A percentile compares a stretch with the other conserved stretches of the same genome.
Evolutionary conservation across 2,888 invertebrate species (phyloP).

Genomic region (Lochmaea capreae): DNA sequence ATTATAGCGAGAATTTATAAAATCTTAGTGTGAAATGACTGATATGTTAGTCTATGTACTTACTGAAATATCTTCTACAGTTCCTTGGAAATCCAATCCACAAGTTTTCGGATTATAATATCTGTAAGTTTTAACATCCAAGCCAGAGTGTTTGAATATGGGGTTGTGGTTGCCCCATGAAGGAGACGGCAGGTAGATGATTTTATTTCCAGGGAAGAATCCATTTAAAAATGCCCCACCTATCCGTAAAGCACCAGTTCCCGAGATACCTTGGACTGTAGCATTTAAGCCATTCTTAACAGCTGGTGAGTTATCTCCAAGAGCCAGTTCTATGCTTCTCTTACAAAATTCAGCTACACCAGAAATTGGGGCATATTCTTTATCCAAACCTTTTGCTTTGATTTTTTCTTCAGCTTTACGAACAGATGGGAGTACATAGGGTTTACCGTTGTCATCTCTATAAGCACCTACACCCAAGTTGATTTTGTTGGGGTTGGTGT

Average conservation of each 20-base stretch:
- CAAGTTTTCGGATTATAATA: slow-evolving; percentile 95
- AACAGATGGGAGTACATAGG: slow-evolving; percentile 92
- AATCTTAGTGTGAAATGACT: too few relatives aligned
- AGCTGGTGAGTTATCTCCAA: slow-evolving; percentile 81
- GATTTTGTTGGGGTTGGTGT: slow-evolving; percentile 92
- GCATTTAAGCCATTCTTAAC: slow-evolving; percentile 77
- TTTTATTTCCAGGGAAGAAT: slow-evolving; percentile 84
- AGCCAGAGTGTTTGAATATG: slow-evolving; percentile 88
- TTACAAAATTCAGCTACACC: slow-evolving; percentile 88
- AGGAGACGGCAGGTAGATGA: slow-evolving; percentile 89
- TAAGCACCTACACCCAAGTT: slow-evolving; percentile 98
- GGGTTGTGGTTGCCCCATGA: slow-evolving; percentile 99
- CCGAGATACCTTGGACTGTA: slow-evolving; percentile 91
- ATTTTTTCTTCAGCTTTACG: slow-evolving; percentile 85
- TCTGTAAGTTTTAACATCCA: slow-evolving; percentile 89
- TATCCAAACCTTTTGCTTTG: slow-evolving; percentile 77
- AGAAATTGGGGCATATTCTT: slow-evolving; percentile 95
- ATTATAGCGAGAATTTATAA: too few relatives aligned
- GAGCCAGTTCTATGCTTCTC: slow-evolving; percentile 86
- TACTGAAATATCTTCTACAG: slow-evolving; percentile 87
- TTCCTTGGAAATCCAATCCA: slow-evolving; percentile 92
- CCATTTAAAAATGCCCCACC: slow-evolving; percentile 89
- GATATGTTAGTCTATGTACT: slow-evolving; percentile 60
- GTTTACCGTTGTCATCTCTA: slow-evolving; percentile 97
- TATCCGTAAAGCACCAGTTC: slow-evolving; percentile 95